These are phyloP conservation scores for Hylia prasina DNA, from an alignment of 2,113 vertebrate species.

Conservation along the genomic window DNA sequence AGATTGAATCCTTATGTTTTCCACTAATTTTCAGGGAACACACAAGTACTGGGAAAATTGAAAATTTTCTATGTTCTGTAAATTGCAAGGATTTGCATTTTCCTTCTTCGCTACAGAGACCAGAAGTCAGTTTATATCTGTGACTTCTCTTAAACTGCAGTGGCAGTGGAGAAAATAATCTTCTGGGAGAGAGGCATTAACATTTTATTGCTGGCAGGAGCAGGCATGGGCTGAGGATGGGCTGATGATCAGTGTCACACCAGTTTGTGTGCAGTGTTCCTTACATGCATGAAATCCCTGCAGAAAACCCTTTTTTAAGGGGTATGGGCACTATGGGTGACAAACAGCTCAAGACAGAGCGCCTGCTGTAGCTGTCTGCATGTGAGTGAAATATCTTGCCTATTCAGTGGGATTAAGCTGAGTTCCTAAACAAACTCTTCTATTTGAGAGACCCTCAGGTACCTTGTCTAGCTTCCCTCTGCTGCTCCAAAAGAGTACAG, in stretches of 20 bases:
- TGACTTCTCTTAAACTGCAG: neutral
- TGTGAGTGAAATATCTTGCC: neutral
- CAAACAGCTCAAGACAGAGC: neutral
- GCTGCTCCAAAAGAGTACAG: neutral
- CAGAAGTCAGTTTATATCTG: neutral
- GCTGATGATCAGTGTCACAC: neutral
- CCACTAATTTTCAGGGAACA: neutral
- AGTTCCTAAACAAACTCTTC: neutral
- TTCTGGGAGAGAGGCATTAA: neutral
- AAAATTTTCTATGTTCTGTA: neutral
- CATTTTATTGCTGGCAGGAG: neutral
- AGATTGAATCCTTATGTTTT: neutral
- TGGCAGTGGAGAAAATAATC: neutral
- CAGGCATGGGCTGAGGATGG: neutral
- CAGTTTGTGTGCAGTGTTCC: neutral
- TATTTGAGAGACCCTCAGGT: neutral
- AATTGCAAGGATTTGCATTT: neutral
- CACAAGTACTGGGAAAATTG: neutral
- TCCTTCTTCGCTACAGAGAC: neutral
- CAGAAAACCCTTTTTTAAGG: neutral
- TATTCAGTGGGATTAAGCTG: neutral
- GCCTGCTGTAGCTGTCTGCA: neutral
- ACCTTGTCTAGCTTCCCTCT: neutral
- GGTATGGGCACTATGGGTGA: neutral
- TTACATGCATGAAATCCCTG: neutral